These are phyloP conservation scores for Whitmania pigra DNA, from an alignment of 1,140 invertebrate species.

Conservation along the genomic window DNA sequence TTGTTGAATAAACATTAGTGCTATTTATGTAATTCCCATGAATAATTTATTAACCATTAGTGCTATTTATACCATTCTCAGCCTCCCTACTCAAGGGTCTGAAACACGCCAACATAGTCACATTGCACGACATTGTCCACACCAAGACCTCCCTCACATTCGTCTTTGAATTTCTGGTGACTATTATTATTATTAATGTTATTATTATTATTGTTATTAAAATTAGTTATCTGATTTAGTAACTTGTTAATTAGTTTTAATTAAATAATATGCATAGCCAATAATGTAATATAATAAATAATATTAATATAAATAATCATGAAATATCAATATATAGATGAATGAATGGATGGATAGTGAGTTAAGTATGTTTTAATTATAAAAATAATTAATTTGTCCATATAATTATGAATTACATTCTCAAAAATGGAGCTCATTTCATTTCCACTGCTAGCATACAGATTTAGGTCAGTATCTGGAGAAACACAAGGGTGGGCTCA, in stretches of 20 bases:
- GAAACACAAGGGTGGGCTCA: conserved; percentile 74
- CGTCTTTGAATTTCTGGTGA: conserved; percentile 94
- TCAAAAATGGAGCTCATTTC: no score
- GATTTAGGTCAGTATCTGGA: conserved; percentile 96
- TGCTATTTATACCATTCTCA: background rate
- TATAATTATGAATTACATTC: conserved; percentile 24
- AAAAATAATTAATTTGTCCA: background rate
- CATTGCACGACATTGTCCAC: conserved; percentile 94
- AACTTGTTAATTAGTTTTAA: background rate
- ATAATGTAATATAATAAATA: background rate
- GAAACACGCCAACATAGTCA: conserved; percentile 95
- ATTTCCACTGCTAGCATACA: conserved; percentile 67
- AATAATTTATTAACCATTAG: no score
- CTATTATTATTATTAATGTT: no score
- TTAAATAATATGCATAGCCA: background rate
- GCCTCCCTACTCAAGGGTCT: conserved; percentile 85
- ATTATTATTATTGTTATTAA: no score
- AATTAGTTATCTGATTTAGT: no score
- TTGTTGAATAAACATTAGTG: no score
- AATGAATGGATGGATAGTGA: no score
- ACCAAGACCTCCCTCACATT: conserved; percentile 90
- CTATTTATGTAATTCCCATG: no score
- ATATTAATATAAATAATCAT: background rate
- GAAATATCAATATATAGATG: no score
- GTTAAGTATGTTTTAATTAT: background rate